A percentile compares a stretch with the other conserved stretches of the same genome.
Conservation (phyloP, 2,888 invertebrate genomes). For the Tupiocoris notatus region DNA sequence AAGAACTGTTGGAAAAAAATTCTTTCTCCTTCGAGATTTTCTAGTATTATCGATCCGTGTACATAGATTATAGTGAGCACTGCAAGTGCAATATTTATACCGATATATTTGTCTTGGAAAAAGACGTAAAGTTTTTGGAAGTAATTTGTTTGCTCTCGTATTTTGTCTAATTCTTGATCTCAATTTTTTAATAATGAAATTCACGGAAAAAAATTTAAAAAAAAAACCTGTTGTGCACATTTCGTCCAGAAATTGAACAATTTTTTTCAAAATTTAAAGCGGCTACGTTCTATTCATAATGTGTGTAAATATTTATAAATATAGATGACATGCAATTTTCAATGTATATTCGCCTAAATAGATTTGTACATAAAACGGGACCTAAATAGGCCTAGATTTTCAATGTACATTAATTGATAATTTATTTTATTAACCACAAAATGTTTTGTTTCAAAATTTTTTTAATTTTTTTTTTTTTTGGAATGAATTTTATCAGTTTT, state of each 20-base stretch:
- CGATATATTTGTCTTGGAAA: neutral
- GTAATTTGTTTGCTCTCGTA: conserved; percentile 17
- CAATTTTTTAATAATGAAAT: conserved; percentile 27
- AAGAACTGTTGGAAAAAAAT: too few species aligned
- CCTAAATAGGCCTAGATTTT: conserved; percentile 45
- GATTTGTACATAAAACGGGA: conserved; percentile 47
- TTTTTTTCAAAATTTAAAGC: conserved; percentile 23
- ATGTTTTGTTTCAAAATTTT: conserved; percentile 3
- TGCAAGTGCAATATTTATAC: conserved; percentile 26
- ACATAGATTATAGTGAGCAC: conserved; percentile 30
- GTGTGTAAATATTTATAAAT: conserved; percentile 39
- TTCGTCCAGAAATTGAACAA: conserved; percentile 36
- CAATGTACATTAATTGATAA: conserved; percentile 33
- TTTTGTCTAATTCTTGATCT: conserved; percentile 33
- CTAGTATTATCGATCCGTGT: conserved; percentile 19
- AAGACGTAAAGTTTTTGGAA: neutral
- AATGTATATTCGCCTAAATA: conserved; percentile 44
- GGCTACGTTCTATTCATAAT: neutral
- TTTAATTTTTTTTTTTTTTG: neutral
- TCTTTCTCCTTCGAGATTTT: neutral
- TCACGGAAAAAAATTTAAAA: neutral
- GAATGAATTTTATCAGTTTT: neutral
- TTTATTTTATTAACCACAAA: conserved; percentile 18
- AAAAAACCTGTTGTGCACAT: conserved; percentile 18
- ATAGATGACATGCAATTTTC: conserved; percentile 26